Base-by-base conservation (phyloP, 1,140 invertebrate genomes). In the Drosophila erecta region DNA sequence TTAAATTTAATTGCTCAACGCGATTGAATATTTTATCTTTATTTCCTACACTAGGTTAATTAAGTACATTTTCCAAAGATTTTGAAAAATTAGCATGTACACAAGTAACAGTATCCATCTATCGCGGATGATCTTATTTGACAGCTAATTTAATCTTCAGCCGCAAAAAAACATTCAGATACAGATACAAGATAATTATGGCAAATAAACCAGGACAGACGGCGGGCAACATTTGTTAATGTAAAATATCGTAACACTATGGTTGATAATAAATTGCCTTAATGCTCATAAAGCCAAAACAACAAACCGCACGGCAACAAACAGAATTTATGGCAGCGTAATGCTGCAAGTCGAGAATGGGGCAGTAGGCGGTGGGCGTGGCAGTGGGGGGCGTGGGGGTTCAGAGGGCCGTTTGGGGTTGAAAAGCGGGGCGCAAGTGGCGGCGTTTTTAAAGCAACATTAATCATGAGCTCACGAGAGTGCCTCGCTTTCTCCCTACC, bases 191-290 rank as follows among this genome's bases (percentile, higher is more conserved):
- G 61, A 76, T 76, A 76, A 76, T 76, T 58, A 76, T 46, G 22
- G 12, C 14, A 53, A 54, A 75, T 75, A 75, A 70, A 20, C 50
- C 53, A 44, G 46, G 35, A 51, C 50, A 51, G 44, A 24, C 53
- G 27, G 15, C 35, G 47, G 8, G 40, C 38, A 50, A 47, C 78
- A 86, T 86, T 86, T 81, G 81, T 86, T 86, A 79, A 81, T 87
- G 79, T 81, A 64, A 81, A 86, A 81, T 81, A 86, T 86, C 85
- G 85, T 70, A 85, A 71, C 67, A 78, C 81, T 59, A 78, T 58
- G 69, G 62, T 65, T 75, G 78, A 81, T 78, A 76, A 86, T 86
- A 86, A 86, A 86, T 86, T 75, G 75, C 69, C 65, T 47, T 83
- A 75, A 79, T 83, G 56, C 64, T 60, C 60, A 80, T 71, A 81